Conservation (phyloP, 2,888 invertebrate species). For the Tridacna crocea region DNA sequence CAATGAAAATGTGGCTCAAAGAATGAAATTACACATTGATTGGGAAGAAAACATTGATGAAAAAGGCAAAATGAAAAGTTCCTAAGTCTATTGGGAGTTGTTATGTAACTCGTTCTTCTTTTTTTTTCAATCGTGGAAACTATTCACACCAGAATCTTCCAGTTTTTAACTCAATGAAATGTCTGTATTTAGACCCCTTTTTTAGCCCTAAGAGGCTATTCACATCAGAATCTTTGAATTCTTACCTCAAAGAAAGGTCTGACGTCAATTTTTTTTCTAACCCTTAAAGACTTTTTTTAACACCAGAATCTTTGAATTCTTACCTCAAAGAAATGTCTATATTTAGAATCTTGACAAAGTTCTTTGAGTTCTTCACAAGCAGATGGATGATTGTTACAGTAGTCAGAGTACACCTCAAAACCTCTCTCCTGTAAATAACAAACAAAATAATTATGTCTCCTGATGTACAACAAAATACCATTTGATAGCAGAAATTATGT, state of each 20-base stretch:
- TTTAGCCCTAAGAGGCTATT: background rate
- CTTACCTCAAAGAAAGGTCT: no score
- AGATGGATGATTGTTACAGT: slow-evolving; percentile 94
- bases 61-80: background rate
- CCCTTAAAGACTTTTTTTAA: background rate
- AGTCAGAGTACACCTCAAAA: slow-evolving; percentile 94
- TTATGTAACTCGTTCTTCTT: no score
- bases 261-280: no score
- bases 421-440: slow-evolving; percentile 87
- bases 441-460: background rate
- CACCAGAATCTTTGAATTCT: slow-evolving; percentile 27
- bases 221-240: background rate
- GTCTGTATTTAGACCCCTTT: background rate
- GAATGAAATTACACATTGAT: background rate
- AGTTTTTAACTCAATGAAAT: no score
- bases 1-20: background rate
- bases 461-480: no score
- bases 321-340: slow-evolving; percentile 90
- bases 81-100: no score
- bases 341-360: slow-evolving; percentile 89
- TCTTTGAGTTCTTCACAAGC: slow-evolving; percentile 90
- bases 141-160: no score
- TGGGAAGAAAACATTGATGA: background rate
- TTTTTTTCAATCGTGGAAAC: no score
- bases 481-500: background rate